A percentile compares a stretch with the other conserved stretches of the same genome.
Evolutionary conservation across 2,888 invertebrate genomes (phyloP).

Genomic region (Bhutanitis thaidina): DNA sequence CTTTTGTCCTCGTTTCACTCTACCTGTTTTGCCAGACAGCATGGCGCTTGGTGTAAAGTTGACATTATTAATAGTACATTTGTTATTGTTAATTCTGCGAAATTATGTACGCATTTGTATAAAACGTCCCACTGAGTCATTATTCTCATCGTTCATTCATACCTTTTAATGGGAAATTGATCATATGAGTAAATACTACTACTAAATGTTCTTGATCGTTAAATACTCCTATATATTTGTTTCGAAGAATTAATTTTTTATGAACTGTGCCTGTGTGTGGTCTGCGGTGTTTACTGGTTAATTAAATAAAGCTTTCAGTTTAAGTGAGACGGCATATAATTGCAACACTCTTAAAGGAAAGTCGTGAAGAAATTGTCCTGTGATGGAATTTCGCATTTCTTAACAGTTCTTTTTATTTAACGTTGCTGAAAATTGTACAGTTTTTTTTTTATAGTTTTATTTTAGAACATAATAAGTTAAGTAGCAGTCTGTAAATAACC

Average conservation of each 20-base stretch:
- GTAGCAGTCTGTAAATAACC: too few relatives aligned
- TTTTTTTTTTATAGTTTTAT: too few relatives aligned
- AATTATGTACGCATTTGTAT: conserved; percentile 19
- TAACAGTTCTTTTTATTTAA: too few relatives aligned
- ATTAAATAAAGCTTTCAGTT: conserved; percentile 5
- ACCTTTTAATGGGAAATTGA: conserved; percentile 21
- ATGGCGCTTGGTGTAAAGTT: neutral
- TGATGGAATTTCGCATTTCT: neutral
- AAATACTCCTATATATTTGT: neutral
- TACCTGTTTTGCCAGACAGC: conserved; percentile 11
- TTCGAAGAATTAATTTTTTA: neutral
- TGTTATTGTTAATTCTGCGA: conserved; percentile 23
- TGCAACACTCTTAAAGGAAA: neutral
- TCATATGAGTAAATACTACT: conserved; percentile 7
- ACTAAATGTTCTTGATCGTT: conserved; percentile 15
- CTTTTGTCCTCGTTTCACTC: neutral
- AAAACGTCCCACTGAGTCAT: conserved; percentile 35
- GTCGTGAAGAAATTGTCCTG: neutral
- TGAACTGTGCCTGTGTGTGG: neutral
- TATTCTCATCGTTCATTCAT: conserved; percentile 32
- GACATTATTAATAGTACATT: conserved; percentile 21
- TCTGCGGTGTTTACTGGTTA: neutral
- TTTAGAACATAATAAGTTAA: too few relatives aligned
- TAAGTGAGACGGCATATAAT: neutral
- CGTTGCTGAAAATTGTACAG: too few relatives aligned